Base-by-base conservation (phyloP, 2,797 vertebrate species). In the Spinus olivaceus region DNA sequence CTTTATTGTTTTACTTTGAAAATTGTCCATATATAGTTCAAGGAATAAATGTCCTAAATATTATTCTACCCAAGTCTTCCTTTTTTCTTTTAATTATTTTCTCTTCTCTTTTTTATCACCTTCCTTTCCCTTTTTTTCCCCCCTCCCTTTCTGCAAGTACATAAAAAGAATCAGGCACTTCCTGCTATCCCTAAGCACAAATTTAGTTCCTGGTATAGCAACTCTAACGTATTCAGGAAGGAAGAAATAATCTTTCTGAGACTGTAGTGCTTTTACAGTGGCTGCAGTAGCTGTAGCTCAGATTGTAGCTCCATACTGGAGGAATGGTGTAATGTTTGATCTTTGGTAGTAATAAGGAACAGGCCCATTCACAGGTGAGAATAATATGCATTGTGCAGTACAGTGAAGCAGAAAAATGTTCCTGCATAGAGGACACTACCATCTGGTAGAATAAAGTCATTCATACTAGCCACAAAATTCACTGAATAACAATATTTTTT, bases 141-240 rank as follows among this genome's bases (percentile, higher is more conserved):
- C 17, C 1, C 1, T 6, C 30, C 39, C 81, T 74, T 86, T 90
- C 77, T 76, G 42, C 64, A 53, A 77, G 67, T 54, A 53, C 46
- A 61, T 93, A 82, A 87, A 92, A 94, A 67, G 53, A 91, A 82
- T 69, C 53, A n/a, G 72, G 49, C 67, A 74, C 57, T 93, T 95
- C 84, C 93, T 89, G 57, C 69, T 89, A 51, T 82, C 67, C 72
- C 60, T 82, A 73, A 80, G 78, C 57, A 85, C 39, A 83, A 78
- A 87, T 80, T 86, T 87, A 90, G 74, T 84, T 93, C 74, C 53
- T 78, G 74, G 53, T 85, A 57, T 85, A 94, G 49, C 53, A 25
- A 85, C 67, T 88, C 60, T 24, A 92, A 89, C 4, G 0, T 74
- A 88, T 92, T 92, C 95, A 96, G 93, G 94, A 96, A 95, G 93